Base-by-base conservation (phyloP, 1,140 invertebrate species). In the Caenorhabditis briggsae region DNA sequence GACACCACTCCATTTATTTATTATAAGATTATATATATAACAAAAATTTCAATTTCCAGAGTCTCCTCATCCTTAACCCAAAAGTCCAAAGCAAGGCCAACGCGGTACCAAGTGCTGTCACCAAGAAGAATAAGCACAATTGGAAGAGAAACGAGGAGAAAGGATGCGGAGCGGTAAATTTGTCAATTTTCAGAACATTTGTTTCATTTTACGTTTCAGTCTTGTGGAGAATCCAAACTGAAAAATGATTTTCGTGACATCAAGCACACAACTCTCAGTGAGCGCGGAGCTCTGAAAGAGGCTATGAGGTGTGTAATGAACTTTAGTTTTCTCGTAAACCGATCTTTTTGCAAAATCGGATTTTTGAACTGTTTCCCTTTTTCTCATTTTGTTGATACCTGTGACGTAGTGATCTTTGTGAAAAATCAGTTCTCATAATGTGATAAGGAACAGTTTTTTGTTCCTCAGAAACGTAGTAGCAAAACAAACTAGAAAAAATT, bases 231-330 rank as follows among this genome's bases (percentile, higher is more conserved):
- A 50, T 78, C 94, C n/a, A 92, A 94, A 3, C 93, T 97, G 82
- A 93, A 94, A 84, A 97, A 97, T 83, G 96, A 98, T 93, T 99
- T 99, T 93, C 96, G 97, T 88, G 97, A 99, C 90, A 96, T 99
- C 53, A 99, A 99, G 93, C 97, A 96, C 90, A 99, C 97, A 25
- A 98, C 97, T 0, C 91, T 99, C 61, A 97, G 96, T 90, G 97
- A 99, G 93, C 94, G 97, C 11, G 97, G 95, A 2, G 97, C 97
- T 0, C 92, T 99, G 18, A 95, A 94, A 87, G 97, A 99, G 93
- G 96, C 98, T 0, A 94, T 95, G 0, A 94, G 93, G 92, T 93
- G 89, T 55, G 64, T 14, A 78, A 9, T 16, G 11, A 14, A 46
- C 12, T 33, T 3, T 33, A 33, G 33, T 33, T 33, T n/a, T 33